Evolutionary conservation across 2,113 vertebrate genomes (phyloP), one percentile per base, ranked within the genome.

Genomic region (Channa maculata): DNA sequence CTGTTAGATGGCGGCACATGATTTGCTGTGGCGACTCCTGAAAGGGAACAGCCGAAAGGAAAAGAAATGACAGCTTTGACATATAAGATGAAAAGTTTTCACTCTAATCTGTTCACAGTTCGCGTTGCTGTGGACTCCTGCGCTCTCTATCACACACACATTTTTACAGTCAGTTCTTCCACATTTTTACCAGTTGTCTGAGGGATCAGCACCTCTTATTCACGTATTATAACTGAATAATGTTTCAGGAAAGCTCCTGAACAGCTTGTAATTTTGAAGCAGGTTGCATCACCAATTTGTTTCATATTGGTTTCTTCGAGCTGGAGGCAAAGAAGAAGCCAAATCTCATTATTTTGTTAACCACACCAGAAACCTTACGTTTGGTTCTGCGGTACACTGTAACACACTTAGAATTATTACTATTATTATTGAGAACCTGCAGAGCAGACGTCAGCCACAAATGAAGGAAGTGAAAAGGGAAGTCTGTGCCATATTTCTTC

Each of bases 381-480:
- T 6, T 6, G 9, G 48, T 54, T 73, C 75, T 72, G 12, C 82
- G 55, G 64, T 73, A 87, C 12, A 63, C 37, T 10, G 0, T 68
- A 9, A 0, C 13, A 38, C 81, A 87, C 0, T 6, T 0, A 10
- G 7, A 8, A 1, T 74, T 44, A 0, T n/a, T 6, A 3, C 6
- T 49, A 1, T 74, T 44, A 0, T n/a, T 6, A 3, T 8, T 49
- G 8, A 87, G 75, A 37, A 76, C 63, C 51, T 84, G 44, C 8
- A 84, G 0, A 2, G 78, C 78, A 0, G 67, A 53, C 39, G 71
- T 79, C 24, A 84, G 55, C 71, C 66, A 79, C 55, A 73, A 87
- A 58, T 82, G 82, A 53, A 84, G 33, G 8, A 39, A 55, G 41
- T 84, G 75, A 15, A 41, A 82, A 1, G 0, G 3, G 13, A 87